phyloP scores from a whole-genome alignment of 2,888 invertebrate species.

The Drosophila austrosaltans region DNA sequence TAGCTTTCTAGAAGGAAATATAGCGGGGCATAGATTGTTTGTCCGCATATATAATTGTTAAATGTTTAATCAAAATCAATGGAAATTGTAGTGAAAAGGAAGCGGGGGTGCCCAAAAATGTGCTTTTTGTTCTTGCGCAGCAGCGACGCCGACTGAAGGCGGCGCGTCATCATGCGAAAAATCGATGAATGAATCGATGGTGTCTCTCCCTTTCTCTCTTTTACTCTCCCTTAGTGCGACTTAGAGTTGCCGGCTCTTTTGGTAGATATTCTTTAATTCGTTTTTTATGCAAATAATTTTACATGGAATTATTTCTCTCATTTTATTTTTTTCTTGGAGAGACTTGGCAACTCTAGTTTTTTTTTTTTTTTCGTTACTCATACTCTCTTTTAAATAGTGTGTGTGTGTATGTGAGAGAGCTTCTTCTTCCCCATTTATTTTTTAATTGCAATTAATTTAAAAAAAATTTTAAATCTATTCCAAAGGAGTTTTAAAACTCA shows the following conservation, averaged over 20 bases:
- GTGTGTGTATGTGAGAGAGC: conserved; percentile 50
- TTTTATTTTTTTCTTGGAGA: conserved; percentile 21
- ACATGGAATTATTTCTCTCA: conserved; percentile 9
- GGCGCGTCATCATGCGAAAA: conserved; percentile 76
- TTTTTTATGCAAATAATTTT: conserved; percentile 40
- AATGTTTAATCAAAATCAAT: conserved; percentile 49
- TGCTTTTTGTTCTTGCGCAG: conserved; percentile 71
- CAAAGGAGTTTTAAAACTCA: conserved; percentile 17
- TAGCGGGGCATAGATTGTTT: conserved; percentile 21
- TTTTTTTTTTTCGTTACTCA: conserved; percentile 58
- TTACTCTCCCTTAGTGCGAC: neutral
- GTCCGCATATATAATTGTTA: conserved; percentile 48
- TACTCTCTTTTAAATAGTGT: conserved; percentile 60
- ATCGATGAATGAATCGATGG: conserved; percentile 84
- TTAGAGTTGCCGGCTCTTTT: conserved; percentile 21
- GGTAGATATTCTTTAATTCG: conserved; percentile 13
- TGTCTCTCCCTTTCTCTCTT: conserved; percentile 36
- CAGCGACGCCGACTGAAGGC: conserved; percentile 50
- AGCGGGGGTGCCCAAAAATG: conserved; percentile 51
- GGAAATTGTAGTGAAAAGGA: conserved; percentile 26
- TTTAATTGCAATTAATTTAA: conserved; percentile 72
- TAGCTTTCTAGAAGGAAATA: conserved; percentile 38
- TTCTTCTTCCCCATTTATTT: conserved; percentile 49
- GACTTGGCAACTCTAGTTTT: conserved; percentile 65
- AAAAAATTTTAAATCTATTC: conserved; percentile 68